Evolutionary conservation across 2,888 invertebrate species (phyloP), one percentile per base, ranked within the genome.

Genomic region (Ennomos erosarius): DNA sequence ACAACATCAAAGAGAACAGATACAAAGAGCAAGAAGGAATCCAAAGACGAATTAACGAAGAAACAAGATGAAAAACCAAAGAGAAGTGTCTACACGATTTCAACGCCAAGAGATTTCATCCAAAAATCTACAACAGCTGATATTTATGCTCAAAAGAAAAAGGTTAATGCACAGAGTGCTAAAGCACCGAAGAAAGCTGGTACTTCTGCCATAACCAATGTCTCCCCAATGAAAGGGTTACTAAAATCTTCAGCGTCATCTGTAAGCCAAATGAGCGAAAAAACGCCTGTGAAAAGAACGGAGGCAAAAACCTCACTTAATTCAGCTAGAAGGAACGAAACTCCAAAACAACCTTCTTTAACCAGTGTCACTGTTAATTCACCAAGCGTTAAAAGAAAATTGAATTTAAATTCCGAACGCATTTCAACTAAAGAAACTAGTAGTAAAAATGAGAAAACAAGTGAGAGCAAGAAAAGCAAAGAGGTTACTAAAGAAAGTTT

Each of bases 341-440:
- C 67, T 0, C 71, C 70, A 12, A 67, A 72, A 68, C 72, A 72
- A 16, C 59, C 79, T 13, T 73, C 79, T 36, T 68, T 77, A 46
- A 65, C 78, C 8, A 87, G 84, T 60, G 80, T 89, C 0, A 87
- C 84, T 9, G 83, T 88, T 0, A 89, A 87, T 64, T 90, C 91
- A 0, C 91, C 91, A 1, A 59, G 78, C 9, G 71, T 67, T 8
- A 87, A 78, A 73, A 75, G 76, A 56, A 85, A 77, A 64, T 43
- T 65, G 8, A 33, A 51, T 59, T 45, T 76, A 13, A 73, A 73
- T 68, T 49, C 71, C 8, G 68, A 73, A 52, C 49, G 59, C 13
- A 64, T 53, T 44, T 59, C 59, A n/a, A 58, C n/a, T 26, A 52
- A 59, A 62, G 54, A 68, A n/a, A n/a, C n/a, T 38, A 61, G 60